Conservation (phyloP, 2,113 vertebrate genomes). For the Myiagra hebetior region DNA sequence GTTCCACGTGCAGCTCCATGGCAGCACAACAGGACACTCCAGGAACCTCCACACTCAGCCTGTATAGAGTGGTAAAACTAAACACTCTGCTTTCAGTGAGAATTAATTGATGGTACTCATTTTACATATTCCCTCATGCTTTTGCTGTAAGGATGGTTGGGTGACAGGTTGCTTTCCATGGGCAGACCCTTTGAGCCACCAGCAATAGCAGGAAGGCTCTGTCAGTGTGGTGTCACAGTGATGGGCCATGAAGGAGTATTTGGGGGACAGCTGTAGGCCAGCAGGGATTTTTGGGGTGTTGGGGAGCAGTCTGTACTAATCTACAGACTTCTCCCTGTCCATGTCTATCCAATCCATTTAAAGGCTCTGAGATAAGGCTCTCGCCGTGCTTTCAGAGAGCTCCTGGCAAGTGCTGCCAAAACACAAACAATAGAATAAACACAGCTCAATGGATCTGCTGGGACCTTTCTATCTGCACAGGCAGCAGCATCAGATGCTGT, state of each 20-base stretch:
- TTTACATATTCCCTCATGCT: not conserved
- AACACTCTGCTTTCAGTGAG: not conserved
- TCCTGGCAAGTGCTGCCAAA: not conserved
- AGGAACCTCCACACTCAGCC: not conserved
- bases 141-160: not conserved
- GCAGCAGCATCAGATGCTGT: not conserved
- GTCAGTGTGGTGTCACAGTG: accelerated
- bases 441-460: accelerated
- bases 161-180: not conserved
- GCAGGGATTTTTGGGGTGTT: not conserved
- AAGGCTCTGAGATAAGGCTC: not conserved
- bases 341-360: not conserved
- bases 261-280: not conserved
- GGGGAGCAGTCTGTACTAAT: not conserved
- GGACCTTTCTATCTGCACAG: not conserved
- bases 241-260: not conserved
- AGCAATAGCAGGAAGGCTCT: not conserved
- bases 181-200: not conserved
- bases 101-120: not conserved
- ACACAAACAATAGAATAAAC: not conserved
- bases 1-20: not conserved
- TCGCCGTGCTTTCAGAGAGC: accelerated
- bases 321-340: not conserved
- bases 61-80: not conserved
- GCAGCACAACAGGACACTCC: not conserved